A percentile compares a stretch with the other conserved stretches of the same genome.
Conservation (phyloP, 1,140 invertebrate species). For the Amyelois transitella region DNA sequence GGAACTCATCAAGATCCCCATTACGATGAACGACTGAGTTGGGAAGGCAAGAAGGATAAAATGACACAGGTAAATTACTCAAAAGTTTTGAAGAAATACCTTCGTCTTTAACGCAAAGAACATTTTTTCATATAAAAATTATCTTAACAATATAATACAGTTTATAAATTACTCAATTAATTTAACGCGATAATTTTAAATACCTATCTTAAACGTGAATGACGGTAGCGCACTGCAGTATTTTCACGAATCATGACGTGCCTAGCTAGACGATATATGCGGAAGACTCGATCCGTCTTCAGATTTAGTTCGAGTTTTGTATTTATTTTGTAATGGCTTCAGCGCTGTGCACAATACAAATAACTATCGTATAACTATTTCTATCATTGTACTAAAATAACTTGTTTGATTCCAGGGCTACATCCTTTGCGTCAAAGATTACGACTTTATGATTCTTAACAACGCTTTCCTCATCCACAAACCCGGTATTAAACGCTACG, state of each 20-base stretch:
- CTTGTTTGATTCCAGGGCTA: conserved; percentile 81
- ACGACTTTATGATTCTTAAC: conserved; percentile 92
- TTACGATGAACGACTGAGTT: conserved; percentile 91
- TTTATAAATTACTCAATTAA: too few relatives aligned
- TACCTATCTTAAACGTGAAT: too few relatives aligned
- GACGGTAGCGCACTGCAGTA: too few relatives aligned
- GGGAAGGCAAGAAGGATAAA: conserved; percentile 94
- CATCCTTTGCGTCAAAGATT: conserved; percentile 88
- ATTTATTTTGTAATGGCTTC: background rate
- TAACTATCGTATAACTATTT: background rate
- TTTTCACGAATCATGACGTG: background rate
- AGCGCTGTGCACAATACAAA: background rate
- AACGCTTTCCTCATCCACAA: conserved; percentile 92
- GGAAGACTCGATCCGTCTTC: background rate
- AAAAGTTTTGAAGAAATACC: too few relatives aligned
- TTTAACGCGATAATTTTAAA: too few relatives aligned
- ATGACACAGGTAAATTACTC: conserved; percentile 88
- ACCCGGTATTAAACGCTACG: conserved; percentile 88
- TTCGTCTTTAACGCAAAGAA: too few relatives aligned
- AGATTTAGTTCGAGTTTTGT: background rate
- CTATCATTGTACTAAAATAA: background rate
- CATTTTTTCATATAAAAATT: too few relatives aligned
- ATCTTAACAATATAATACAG: too few relatives aligned
- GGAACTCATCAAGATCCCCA: conserved; percentile 90
- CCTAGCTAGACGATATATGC: background rate